These are phyloP conservation scores for Trichoplusia ni DNA, from an alignment of 1,140 invertebrate species.

Conservation along the genomic window DNA sequence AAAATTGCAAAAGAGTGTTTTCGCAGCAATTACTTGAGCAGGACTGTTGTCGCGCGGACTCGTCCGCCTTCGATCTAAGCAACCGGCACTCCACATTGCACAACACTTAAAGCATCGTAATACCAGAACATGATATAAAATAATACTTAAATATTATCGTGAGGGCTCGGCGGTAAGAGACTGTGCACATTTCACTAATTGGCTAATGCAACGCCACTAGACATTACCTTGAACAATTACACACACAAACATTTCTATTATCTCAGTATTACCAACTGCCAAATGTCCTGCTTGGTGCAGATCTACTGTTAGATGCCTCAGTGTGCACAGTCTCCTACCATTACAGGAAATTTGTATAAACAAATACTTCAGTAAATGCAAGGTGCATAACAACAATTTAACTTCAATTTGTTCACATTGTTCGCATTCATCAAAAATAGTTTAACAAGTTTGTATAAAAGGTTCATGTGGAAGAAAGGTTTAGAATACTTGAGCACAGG, in stretches of 20 bases:
- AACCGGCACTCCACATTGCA: slow-evolving; percentile 45
- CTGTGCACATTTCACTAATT: slow-evolving; percentile 10
- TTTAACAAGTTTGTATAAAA: background rate
- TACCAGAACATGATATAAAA: slow-evolving; percentile 53
- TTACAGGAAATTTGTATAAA: background rate
- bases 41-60: slow-evolving; percentile 39
- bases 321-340: slow-evolving; percentile 13
- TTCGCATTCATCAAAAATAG: slow-evolving; percentile 8
- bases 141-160: slow-evolving; percentile 23
- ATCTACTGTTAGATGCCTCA: background rate
- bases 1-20: slow-evolving; percentile 71
- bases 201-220: background rate
- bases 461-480: slow-evolving; percentile 2
- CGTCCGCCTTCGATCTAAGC: slow-evolving; percentile 39
- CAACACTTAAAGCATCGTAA: slow-evolving; percentile 67
- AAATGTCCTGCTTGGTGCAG: background rate
- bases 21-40: slow-evolving; percentile 70
- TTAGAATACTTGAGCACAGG: slow-evolving; percentile 22
- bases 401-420: slow-evolving; percentile 9
- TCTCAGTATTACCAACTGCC: background rate
- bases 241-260: background rate
- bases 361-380: slow-evolving; percentile 2
- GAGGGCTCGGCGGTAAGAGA: slow-evolving; percentile 2
- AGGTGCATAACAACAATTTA: slow-evolving; percentile 2
- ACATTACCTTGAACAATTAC: slow-evolving; percentile 6